Base-by-base conservation (phyloP, 2,113 vertebrate genomes). In the Cichladusa arquata region DNA sequence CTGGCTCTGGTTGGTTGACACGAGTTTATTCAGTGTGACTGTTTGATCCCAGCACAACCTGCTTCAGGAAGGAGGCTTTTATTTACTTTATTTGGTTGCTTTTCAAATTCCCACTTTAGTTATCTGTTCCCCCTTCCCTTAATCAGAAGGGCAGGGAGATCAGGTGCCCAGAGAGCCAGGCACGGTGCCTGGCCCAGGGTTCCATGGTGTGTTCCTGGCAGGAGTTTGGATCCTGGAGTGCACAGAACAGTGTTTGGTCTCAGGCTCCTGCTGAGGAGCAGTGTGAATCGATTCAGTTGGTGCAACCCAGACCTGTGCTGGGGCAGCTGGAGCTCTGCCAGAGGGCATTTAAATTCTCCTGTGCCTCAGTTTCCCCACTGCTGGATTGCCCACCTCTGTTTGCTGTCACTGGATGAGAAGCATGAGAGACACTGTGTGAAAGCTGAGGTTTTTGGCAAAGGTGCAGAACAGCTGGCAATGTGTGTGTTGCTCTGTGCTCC, bases 201-300 rank as follows among this genome's bases (percentile, higher is more conserved):
- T 77, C 62, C 50, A 14, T 4, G 3, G 54, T 0, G 0, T 8
- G 29, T 31, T 64, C 33, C 29, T 44, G 13, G 0, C 69, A 22
- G 69, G 47, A 31, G 20, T 51, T 71, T 51, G 66, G 45, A 34
- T 57, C 70, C 48, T 54, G 48, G 7, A 19, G 86, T 5, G 20
- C 57, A 4, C 20, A 14, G 20, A n/a, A 7, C 22, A 1, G 20
- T 6, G 34, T 12, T 86, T 66, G 70, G 25, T 31, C 62, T 38
- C 2, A 28, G 78, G 54, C 24, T 45, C 36, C 28, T 33, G 31
- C 80, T 15, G 34, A 50, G 83, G 77, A 88, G 36, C 62, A 0
- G 0, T 2, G 10, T 15, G 65, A 56, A 5, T 48, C 5, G 0
- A 0, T 56, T 58, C 48, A 18, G 1, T 17, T 24, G 3, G 0